Evolutionary conservation across 2,888 invertebrate species (phyloP).

Genomic region (Hipparchia semele): DNA sequence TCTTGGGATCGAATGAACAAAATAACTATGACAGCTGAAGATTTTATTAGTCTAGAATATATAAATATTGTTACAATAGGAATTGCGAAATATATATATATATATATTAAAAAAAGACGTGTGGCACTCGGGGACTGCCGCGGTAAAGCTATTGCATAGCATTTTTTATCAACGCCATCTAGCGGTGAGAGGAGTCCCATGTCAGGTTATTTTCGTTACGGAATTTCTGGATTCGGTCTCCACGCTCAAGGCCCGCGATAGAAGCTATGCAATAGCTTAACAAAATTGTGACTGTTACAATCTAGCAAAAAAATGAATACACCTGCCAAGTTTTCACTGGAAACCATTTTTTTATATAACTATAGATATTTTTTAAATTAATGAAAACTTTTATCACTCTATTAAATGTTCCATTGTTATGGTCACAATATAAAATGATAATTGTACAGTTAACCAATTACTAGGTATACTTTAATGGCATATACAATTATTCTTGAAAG

Average conservation of each 20-base stretch:
- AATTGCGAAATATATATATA: conserved; percentile 15
- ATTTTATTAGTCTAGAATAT: conserved; percentile 32
- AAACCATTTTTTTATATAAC: neutral
- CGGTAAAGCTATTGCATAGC: no score
- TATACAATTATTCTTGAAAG: conserved; percentile 25
- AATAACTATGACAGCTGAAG: conserved; percentile 53
- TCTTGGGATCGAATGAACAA: conserved; percentile 50
- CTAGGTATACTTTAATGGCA: conserved; percentile 37
- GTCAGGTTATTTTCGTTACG: no score
- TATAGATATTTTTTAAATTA: neutral
- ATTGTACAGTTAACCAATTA: conserved; percentile 25
- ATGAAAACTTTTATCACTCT: neutral
- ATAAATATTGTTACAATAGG: conserved; percentile 14
- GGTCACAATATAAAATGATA: conserved; percentile 16
- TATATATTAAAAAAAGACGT: no score
- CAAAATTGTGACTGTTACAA: conserved; percentile 24
- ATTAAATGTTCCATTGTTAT: conserved; percentile 10
- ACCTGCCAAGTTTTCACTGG: conserved; percentile 14
- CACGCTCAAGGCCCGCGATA: no score
- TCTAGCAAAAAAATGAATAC: conserved; percentile 14
- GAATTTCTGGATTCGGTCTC: no score
- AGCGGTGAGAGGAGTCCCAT: no score
- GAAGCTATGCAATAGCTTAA: no score
- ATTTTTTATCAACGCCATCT: no score
- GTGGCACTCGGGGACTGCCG: no score